Conservation (phyloP, 2,797 vertebrate species). For the Pristis pectinata region DNA sequence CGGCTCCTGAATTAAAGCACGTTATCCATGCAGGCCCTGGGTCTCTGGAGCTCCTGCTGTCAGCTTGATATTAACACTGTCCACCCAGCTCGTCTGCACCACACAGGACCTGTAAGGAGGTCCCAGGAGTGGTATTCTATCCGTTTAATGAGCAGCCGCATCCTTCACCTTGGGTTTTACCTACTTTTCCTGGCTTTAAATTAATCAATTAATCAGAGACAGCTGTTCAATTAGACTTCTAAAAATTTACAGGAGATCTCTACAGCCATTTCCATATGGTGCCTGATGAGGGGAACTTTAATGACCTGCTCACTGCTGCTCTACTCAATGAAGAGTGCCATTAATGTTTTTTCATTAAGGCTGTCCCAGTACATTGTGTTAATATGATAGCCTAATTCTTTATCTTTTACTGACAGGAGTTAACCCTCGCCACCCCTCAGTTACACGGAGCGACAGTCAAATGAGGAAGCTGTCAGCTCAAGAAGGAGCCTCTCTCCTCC, state of each 20-base stretch:
- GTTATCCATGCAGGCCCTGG: neutral
- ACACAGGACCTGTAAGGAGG: neutral
- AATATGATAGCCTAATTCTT: conserved; percentile 34
- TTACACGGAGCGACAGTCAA: neutral
- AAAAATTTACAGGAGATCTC: conserved; percentile 32
- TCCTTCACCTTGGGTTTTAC: conserved; percentile 49
- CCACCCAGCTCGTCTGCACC: neutral
- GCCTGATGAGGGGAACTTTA: conserved; percentile 35
- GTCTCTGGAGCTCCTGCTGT: neutral
- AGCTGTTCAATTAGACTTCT: conserved; percentile 42
- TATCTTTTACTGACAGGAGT: conserved; percentile 10
- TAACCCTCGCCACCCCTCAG: too few relatives aligned
- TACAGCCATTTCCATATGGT: conserved; percentile 37
- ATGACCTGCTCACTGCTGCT: conserved; percentile 35
- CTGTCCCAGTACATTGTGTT: conserved; percentile 33
- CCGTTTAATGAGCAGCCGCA: conserved; percentile 39
- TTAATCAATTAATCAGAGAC: conserved; percentile 47
- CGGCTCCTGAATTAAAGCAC: neutral
- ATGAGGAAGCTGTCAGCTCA: neutral
- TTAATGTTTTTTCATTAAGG: conserved; percentile 36
- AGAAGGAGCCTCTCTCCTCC: too few relatives aligned
- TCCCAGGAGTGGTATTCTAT: conserved; percentile 27
- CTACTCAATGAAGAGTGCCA: conserved; percentile 17
- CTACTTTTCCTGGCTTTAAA: conserved; percentile 43
- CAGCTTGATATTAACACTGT: neutral